Evolutionary conservation across 30 jellyfish, hydroid and myxozoan genomes (phyloP).

Genomic region (Catostylus mosaicus): DNA sequence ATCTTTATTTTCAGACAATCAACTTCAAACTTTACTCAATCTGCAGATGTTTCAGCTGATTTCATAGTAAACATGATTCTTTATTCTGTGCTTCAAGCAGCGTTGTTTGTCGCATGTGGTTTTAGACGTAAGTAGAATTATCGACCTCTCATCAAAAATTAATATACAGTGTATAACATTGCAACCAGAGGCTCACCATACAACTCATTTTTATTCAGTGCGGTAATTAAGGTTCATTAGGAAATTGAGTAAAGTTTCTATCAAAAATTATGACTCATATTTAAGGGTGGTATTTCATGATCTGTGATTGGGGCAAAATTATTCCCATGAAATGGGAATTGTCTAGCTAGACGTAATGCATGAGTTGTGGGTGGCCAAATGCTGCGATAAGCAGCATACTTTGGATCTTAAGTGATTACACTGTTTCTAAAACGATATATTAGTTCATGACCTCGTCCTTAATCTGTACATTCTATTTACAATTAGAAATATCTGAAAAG

Average conservation of each 20-base stretch:
- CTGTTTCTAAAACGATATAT: too few species aligned
- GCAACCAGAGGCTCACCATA: neutral
- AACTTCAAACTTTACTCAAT: neutral
- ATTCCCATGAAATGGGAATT: too few species aligned
- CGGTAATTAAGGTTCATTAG: neutral
- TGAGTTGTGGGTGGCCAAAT: too few species aligned
- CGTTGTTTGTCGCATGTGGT: constrained; percentile 34
- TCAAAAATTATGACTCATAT: neutral
- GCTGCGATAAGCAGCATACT: too few species aligned
- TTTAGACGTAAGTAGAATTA: constrained; percentile 30
- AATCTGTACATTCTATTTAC: too few species aligned
- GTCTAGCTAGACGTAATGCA: too few species aligned
- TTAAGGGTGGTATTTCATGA: too few species aligned
- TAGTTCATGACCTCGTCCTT: too few species aligned
- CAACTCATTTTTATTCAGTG: neutral
- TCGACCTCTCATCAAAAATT: constrained; percentile 12
- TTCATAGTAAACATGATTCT: constrained; percentile 13
- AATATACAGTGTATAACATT: neutral
- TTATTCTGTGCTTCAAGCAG: constrained; percentile 4
- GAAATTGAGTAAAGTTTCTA: neutral
- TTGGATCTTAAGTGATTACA: too few species aligned
- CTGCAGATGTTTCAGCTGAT: constrained; percentile 33
- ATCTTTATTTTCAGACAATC: neutral
- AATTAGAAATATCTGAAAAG: too few species aligned
- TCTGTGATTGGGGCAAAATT: too few species aligned